These are phyloP conservation scores for Phrynosoma platyrhinos DNA, from an alignment of 2,113 vertebrate species.

Conservation along the genomic window DNA sequence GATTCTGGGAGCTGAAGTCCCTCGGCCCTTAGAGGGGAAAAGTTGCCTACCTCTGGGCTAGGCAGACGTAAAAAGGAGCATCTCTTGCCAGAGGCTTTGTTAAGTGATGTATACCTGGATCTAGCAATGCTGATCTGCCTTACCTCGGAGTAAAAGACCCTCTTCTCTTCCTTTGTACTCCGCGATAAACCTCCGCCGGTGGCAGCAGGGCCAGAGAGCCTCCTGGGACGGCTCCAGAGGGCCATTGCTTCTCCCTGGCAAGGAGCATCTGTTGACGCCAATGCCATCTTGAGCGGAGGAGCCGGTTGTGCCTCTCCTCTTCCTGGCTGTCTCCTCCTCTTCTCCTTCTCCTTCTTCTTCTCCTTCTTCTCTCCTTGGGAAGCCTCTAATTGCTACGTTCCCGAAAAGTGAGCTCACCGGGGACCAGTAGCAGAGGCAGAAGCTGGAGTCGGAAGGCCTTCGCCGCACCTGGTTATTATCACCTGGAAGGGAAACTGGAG, in stretches of 20 bases:
- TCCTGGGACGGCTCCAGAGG: neutral
- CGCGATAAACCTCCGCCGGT: accelerated
- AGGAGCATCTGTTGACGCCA: neutral
- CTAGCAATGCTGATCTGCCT: neutral
- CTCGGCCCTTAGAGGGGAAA: no score
- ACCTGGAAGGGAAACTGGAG: no score
- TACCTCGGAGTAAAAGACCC: neutral
- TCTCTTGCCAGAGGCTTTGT: no score
- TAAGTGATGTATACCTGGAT: no score
- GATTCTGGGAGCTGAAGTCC: no score
- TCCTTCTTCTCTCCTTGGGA: neutral
- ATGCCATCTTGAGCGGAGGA: neutral
- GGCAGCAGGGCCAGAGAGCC: neutral
- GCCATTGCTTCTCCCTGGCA: neutral
- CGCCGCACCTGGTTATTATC: no score
- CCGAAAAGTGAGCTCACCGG: slow-evolving; percentile 17
- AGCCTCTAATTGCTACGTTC: slow-evolving; percentile 12
- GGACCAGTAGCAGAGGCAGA: neutral
- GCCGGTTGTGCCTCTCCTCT: neutral
- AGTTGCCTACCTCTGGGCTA: no score
- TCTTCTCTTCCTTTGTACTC: neutral
- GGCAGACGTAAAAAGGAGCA: no score
- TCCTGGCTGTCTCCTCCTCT: neutral
- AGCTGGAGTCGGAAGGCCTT: neutral
- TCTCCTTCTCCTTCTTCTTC: neutral